Evolutionary conservation across 1,140 invertebrate species (phyloP).

Genomic region (Centruroides vittatus): DNA sequence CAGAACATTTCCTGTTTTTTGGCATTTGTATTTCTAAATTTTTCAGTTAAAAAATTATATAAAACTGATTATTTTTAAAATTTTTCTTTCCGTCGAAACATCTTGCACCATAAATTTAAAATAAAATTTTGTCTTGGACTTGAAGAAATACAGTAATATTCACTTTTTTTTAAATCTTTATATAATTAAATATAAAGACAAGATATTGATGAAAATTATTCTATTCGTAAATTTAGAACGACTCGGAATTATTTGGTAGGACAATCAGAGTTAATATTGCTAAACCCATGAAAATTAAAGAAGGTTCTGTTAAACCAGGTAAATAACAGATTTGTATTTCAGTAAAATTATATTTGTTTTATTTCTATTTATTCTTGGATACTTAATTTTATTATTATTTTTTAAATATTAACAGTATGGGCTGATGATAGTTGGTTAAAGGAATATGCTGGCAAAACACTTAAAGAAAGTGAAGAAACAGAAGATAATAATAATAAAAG

Average conservation of each 20-base stretch:
- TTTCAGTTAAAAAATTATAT: no score
- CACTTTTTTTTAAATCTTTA: no score
- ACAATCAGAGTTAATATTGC: constrained; percentile 95
- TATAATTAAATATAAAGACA: no score
- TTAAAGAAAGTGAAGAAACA: constrained; percentile 31
- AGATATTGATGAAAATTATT: no score
- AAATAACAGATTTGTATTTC: not conserved
- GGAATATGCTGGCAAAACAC: constrained; percentile 77
- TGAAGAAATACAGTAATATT: no score
- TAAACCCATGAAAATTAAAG: constrained; percentile 87
- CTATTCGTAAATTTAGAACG: constrained; percentile 50
- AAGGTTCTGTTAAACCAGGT: constrained; percentile 61
- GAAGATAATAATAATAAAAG: constrained; percentile 37
- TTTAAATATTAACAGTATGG: constrained; percentile 51
- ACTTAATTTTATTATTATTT: not conserved
- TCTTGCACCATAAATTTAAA: no score
- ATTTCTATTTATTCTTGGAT: not conserved
- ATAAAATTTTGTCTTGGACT: no score
- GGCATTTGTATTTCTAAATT: no score
- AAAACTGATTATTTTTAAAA: no score
- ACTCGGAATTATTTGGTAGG: constrained; percentile 91
- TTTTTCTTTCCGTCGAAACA: no score
- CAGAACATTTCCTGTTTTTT: no score
- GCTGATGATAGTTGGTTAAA: constrained; percentile 93
- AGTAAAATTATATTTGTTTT: not conserved